phyloP scores from a whole-genome alignment of 2,888 invertebrate species.

The Orchesellides sinensis region DNA sequence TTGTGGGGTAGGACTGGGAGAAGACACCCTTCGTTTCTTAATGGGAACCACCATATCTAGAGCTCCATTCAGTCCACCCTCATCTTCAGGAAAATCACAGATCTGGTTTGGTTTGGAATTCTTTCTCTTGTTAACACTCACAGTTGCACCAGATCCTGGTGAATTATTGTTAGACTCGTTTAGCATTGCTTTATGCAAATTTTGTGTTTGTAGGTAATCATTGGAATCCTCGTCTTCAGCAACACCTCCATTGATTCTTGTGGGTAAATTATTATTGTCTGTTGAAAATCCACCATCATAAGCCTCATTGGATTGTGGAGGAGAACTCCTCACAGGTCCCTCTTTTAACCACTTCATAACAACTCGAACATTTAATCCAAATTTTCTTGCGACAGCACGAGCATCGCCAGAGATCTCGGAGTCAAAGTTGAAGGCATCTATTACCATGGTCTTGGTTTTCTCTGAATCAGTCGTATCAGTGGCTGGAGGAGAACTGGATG shows the following conservation, averaged over 20 bases:
- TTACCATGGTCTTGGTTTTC: constrained; percentile 61
- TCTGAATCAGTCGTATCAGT: constrained; percentile 50
- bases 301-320: constrained; percentile 25
- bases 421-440: constrained; percentile 70
- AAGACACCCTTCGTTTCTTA: constrained; percentile 70
- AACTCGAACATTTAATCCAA: constrained; percentile 70
- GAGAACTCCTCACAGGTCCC: constrained; percentile 60
- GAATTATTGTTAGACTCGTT: constrained; percentile 60
- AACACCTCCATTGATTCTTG: constrained; percentile 16
- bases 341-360: constrained; percentile 73
- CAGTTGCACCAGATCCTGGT: constrained; percentile 12
- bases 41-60: constrained; percentile 74
- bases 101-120: constrained; percentile 75
- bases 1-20: constrained; percentile 55
- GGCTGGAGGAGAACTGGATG: constrained; percentile 52
- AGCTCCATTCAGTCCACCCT: constrained; percentile 53
- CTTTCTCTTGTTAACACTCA: constrained; percentile 69
- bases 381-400: constrained; percentile 72
- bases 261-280: not conserved
- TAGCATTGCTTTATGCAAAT: constrained; percentile 15
- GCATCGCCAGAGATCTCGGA: constrained; percentile 73
- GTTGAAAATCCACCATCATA: not conserved
- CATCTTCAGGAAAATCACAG: constrained; percentile 73
- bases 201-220: constrained; percentile 7
- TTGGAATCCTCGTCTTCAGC: constrained; percentile 20